phyloP scores from a whole-genome alignment of 2,797 vertebrate genomes.

The Buphagus erythrorhynchus region DNA sequence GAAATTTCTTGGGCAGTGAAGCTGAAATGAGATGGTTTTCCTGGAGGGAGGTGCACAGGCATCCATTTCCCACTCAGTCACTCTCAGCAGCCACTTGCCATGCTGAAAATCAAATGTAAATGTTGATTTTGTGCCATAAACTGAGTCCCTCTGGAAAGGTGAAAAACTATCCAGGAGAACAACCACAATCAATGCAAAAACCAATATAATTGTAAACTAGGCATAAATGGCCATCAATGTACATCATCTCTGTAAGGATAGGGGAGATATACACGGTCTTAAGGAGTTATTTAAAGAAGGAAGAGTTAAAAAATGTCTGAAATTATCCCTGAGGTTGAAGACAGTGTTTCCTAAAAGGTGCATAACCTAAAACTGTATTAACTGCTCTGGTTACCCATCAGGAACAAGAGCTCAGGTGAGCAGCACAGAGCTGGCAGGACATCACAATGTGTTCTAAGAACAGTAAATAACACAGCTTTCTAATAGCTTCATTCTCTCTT shows the following conservation, averaged over 20 bases:
- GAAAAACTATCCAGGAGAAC: neutral
- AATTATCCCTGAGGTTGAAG: neutral
- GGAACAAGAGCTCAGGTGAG: neutral
- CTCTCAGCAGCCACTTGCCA: neutral
- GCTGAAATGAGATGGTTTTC: neutral
- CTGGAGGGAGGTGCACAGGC: neutral
- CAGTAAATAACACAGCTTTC: neutral
- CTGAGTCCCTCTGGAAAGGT: neutral
- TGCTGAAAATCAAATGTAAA: neutral
- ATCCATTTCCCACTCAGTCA: neutral
- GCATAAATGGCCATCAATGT: neutral
- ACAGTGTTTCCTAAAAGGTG: neutral
- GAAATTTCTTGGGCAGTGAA: neutral
- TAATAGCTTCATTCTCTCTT: neutral
- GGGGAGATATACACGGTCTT: neutral
- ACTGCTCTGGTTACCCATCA: neutral
- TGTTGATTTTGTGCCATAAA: neutral
- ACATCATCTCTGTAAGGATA: accelerated
- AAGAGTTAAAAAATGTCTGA: neutral
- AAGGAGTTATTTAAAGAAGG: neutral
- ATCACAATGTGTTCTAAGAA: neutral
- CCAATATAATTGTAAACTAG: neutral
- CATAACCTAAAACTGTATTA: neutral
- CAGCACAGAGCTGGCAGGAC: neutral
- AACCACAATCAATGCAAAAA: neutral